phyloP scores from a whole-genome alignment of 2,113 vertebrate species.

The Anhinga rufa region DNA sequence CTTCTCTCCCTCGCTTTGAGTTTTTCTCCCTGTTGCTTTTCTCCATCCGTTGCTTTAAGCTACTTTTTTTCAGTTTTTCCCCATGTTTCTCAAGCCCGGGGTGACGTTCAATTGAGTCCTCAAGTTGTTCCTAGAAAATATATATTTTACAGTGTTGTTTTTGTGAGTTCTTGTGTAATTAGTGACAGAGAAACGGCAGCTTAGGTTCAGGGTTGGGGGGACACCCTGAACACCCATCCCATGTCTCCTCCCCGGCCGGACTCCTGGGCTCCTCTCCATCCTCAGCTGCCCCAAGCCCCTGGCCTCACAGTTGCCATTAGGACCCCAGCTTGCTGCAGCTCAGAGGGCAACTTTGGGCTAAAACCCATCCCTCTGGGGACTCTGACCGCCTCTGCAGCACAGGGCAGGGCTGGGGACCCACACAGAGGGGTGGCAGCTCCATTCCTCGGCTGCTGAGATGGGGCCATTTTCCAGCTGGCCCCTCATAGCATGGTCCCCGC shows the following conservation, averaged over 20 bases:
- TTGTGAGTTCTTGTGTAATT: too few relatives aligned
- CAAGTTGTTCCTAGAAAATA: accelerated
- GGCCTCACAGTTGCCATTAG: accelerated
- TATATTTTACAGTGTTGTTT: accelerated
- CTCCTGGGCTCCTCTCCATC: neutral
- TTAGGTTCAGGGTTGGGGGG: accelerated
- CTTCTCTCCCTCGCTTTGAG: accelerated
- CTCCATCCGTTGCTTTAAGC: neutral
- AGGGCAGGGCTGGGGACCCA: neutral
- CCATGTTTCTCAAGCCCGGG: accelerated
- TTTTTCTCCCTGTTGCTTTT: neutral
- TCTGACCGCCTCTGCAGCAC: neutral
- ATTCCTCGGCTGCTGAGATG: accelerated
- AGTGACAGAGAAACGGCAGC: neutral
- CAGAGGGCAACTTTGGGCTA: neutral
- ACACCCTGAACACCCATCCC: too few relatives aligned
- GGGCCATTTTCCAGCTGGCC: neutral
- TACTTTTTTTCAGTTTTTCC: neutral
- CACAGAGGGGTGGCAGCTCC: accelerated
- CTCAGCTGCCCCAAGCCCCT: neutral
- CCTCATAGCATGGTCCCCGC: accelerated
- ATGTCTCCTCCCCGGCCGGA: accelerated
- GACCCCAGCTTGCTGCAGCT: neutral
- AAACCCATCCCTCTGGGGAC: neutral
- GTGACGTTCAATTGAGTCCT: accelerated